These are phyloP conservation scores for Jacana jacana DNA, from an alignment of 2,113 vertebrate species.

Conservation along the genomic window DNA sequence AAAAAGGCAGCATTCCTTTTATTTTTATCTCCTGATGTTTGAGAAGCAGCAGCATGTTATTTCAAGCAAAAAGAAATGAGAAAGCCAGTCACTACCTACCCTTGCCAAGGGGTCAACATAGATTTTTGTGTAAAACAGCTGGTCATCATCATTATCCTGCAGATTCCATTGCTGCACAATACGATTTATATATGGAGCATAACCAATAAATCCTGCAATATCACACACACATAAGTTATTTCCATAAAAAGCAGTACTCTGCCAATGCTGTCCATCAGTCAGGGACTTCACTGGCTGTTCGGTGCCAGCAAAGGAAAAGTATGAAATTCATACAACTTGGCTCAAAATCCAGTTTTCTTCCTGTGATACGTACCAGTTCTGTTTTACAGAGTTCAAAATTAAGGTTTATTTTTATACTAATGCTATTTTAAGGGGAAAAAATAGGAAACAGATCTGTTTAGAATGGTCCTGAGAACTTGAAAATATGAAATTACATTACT, in stretches of 20 bases:
- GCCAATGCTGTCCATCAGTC: neutral
- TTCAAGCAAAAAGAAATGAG: constrained; percentile 13
- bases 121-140: constrained; percentile 97
- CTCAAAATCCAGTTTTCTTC: neutral
- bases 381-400: neutral
- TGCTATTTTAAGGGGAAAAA: neutral
- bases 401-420: neutral
- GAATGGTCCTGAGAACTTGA: neutral
- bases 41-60: neutral
- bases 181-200: constrained; percentile 81
- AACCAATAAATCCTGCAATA: constrained; percentile 91
- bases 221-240: neutral
- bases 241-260: neutral
- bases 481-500: neutral
- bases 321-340: neutral
- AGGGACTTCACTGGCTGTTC: neutral
- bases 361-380: neutral
- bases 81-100: constrained; percentile 66
- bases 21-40: constrained; percentile 1
- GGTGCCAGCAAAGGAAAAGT: neutral
- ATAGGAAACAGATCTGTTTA: neutral
- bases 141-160: constrained; percentile 97
- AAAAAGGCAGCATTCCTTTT: neutral
- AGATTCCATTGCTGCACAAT: constrained; percentile 92
- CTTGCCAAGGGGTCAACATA: constrained; percentile 88